These are phyloP conservation scores for Ischnus inquisitorius DNA, from an alignment of 2,888 invertebrate genomes.

Conservation along the genomic window DNA sequence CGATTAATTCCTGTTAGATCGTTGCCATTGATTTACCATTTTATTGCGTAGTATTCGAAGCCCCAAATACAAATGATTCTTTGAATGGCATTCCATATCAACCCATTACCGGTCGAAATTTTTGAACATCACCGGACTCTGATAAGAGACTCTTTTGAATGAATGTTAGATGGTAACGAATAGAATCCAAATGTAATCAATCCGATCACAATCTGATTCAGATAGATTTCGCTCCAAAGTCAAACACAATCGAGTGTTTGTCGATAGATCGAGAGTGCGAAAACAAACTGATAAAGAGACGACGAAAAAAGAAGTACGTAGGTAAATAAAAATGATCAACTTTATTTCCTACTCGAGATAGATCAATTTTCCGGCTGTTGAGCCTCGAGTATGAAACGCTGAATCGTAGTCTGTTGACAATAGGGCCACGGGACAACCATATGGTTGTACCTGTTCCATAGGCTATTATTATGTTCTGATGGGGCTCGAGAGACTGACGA, in stretches of 20 bases:
- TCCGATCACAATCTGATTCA: too few species aligned
- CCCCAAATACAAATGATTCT: too few species aligned
- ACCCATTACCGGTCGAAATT: too few species aligned
- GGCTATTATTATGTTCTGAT: conserved; percentile 83
- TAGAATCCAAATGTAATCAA: too few species aligned
- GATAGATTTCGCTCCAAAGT: too few species aligned
- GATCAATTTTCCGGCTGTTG: conserved; percentile 83
- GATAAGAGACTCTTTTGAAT: too few species aligned
- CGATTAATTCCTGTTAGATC: too few species aligned
- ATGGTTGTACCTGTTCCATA: conserved; percentile 84
- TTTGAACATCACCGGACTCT: too few species aligned
- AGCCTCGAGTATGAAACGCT: conserved; percentile 76
- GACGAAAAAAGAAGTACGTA: conserved; percentile 28
- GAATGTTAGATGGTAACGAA: too few species aligned
- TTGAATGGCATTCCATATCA: too few species aligned
- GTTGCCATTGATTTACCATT: too few species aligned
- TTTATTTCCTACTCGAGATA: conserved; percentile 78
- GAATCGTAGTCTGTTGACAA: conserved; percentile 76
- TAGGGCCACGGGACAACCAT: conserved; percentile 78
- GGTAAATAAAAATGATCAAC: conserved; percentile 79
- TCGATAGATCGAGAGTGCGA: background rate
- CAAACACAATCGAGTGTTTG: background rate
- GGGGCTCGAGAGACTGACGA: conserved; percentile 78
- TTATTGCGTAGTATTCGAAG: too few species aligned
- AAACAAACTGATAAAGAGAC: background rate